These are phyloP conservation scores for Schizothorax lantsangensis DNA, from an alignment of 2,797 vertebrate genomes.

Conservation along the genomic window DNA sequence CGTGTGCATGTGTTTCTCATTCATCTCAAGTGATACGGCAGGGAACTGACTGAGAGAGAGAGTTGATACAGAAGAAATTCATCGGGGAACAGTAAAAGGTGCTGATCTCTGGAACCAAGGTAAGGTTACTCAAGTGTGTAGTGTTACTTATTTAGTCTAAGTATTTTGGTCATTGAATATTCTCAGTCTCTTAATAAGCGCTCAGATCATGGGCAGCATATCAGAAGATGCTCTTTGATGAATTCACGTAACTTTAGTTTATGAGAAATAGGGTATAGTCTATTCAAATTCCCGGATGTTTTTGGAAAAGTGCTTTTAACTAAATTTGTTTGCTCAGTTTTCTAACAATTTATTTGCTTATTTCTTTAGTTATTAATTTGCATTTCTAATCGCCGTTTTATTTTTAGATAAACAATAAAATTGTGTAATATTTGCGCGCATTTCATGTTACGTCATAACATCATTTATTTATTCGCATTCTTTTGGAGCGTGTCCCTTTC, in stretches of 20 bases:
- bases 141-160: neutral
- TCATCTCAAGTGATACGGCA: constrained; percentile 2
- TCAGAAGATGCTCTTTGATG: constrained; percentile 13
- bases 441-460: neutral
- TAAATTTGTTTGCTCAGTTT: neutral
- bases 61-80: constrained; percentile 13
- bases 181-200: neutral
- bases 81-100: constrained; percentile 26
- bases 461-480: neutral
- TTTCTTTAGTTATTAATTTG: neutral
- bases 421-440: neutral
- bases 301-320: neutral
- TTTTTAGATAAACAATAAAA: neutral
- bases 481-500: neutral
- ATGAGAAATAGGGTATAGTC: neutral
- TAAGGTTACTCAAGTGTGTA: constrained; percentile 38
- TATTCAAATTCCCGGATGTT: neutral
- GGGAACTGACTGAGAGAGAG: constrained; percentile 24
- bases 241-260: neutral
- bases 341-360: neutral
- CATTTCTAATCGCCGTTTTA: neutral
- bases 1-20: constrained; percentile 21
- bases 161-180: neutral
- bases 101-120: constrained; percentile 41
- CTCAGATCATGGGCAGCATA: neutral